Evolutionary conservation across 2,113 vertebrate species (phyloP).

Genomic region (Podarcis muralis): DNA sequence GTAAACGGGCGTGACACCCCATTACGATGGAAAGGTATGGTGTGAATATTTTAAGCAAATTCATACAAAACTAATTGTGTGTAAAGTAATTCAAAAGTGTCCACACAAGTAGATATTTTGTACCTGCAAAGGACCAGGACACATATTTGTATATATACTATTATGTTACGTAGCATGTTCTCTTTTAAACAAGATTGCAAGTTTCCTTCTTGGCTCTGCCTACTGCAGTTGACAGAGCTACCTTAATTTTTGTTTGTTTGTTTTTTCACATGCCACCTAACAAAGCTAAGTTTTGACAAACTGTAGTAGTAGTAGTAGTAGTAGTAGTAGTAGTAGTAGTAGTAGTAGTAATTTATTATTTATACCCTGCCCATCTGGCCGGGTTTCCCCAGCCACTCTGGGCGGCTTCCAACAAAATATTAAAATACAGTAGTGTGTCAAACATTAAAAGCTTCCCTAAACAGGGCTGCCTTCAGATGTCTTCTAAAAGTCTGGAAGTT

Average conservation of each 20-base stretch:
- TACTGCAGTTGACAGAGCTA: neutral
- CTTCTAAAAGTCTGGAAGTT: too few species aligned
- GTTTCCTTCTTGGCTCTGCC: neutral
- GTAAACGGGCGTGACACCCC: neutral
- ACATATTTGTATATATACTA: neutral
- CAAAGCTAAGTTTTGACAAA: neutral
- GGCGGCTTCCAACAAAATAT: too few species aligned
- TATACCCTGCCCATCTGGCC: too few species aligned
- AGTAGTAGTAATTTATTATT: too few species aligned
- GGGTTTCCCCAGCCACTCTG: too few species aligned
- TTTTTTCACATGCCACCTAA: neutral
- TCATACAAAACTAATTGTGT: neutral
- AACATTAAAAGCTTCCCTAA: too few species aligned
- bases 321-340: too few species aligned
- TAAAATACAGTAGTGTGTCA: too few species aligned
- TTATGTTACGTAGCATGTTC: neutral
- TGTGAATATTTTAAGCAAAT: neutral
- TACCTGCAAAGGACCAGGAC: neutral
- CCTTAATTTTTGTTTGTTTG: neutral
- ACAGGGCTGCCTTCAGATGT: too few species aligned
- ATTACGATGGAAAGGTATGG: neutral
- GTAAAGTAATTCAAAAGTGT: neutral
- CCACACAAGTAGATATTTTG: neutral
- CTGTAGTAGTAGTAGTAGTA: too few species aligned
- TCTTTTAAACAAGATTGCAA: neutral